These are phyloP conservation scores for Laspeyria flexula DNA, from an alignment of 2,888 invertebrate genomes.

Conservation along the genomic window DNA sequence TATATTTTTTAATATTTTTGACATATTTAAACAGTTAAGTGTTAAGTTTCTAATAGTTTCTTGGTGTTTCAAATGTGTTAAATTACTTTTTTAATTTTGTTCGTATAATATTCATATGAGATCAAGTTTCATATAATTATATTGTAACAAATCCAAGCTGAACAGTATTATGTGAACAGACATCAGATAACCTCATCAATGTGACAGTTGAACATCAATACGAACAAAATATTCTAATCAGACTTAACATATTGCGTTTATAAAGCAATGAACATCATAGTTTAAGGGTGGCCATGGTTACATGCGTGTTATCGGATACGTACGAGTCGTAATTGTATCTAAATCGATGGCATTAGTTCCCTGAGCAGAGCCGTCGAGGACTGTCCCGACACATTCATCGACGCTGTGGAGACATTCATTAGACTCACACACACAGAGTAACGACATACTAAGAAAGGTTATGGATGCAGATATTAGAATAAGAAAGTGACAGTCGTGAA, in stretches of 20 bases:
- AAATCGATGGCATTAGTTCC: slow-evolving; percentile 74
- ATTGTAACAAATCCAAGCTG: slow-evolving; percentile 48
- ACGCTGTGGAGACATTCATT: slow-evolving; percentile 72
- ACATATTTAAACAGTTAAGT: no score
- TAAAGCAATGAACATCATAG: slow-evolving; percentile 50
- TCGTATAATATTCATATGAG: not conserved
- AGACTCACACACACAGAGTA: slow-evolving; percentile 51
- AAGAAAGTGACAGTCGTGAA: slow-evolving; percentile 17
- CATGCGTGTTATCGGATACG: slow-evolving; percentile 65
- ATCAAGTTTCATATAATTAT: slow-evolving; percentile 10
- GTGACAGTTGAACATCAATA: slow-evolving; percentile 27
- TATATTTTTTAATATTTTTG: no score
- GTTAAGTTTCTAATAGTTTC: not conserved
- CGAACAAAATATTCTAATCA: slow-evolving; percentile 33
- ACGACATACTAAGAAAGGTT: slow-evolving; percentile 40
- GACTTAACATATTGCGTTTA: slow-evolving; percentile 38
- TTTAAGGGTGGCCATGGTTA: slow-evolving; percentile 48
- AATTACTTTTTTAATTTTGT: not conserved
- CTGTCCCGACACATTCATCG: slow-evolving; percentile 63
- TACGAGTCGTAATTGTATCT: slow-evolving; percentile 69
- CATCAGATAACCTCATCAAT: slow-evolving; percentile 31
- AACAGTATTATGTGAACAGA: slow-evolving; percentile 36
- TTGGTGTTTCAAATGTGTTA: not conserved
- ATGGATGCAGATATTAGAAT: slow-evolving; percentile 33
- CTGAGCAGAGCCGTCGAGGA: slow-evolving; percentile 54